phyloP scores from a whole-genome alignment of 1,140 invertebrate species.

The Atta colombica region DNA sequence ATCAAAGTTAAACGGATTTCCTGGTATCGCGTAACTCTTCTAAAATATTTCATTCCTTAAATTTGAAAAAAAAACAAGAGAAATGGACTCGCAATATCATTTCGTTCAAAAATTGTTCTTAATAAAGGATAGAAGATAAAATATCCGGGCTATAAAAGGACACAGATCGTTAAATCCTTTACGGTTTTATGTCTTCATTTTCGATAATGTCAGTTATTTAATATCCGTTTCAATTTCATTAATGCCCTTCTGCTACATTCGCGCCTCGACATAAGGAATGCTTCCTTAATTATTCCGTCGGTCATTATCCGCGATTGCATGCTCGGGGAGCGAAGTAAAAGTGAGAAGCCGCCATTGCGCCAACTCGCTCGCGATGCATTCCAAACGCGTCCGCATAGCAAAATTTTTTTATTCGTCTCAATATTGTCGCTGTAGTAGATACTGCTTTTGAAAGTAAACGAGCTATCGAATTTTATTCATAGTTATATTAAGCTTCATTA shows the following conservation, averaged over 20 bases:
- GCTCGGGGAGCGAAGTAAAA: slow-evolving; percentile 52
- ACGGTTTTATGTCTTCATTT: slow-evolving; percentile 15
- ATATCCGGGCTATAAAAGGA: not conserved
- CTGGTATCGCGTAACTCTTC: not conserved
- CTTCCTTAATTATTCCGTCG: slow-evolving; percentile 64
- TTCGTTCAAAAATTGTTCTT: not conserved
- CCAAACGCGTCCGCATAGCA: not conserved
- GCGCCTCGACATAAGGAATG: slow-evolving; percentile 12
- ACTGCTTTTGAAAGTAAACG: not conserved
- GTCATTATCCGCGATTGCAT: slow-evolving; percentile 53
- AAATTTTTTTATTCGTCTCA: not conserved
- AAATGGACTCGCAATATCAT: not conserved
- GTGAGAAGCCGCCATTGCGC: slow-evolving; percentile 47
- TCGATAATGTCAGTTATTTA: slow-evolving; percentile 38
- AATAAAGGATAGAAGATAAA: not conserved
- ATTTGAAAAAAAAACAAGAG: not conserved
- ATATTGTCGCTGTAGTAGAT: not conserved
- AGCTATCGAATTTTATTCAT: not conserved
- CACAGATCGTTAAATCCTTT: slow-evolving; percentile 11
- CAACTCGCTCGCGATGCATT: slow-evolving; percentile 32
- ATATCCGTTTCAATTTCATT: slow-evolving; percentile 44
- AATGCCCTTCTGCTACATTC: slow-evolving; percentile 23
- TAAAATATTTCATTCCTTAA: not conserved
- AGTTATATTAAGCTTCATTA: not conserved
- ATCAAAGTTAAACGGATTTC: not conserved